phyloP scores from a whole-genome alignment of 2,113 vertebrate genomes.

The Dasyurus viverrinus region DNA sequence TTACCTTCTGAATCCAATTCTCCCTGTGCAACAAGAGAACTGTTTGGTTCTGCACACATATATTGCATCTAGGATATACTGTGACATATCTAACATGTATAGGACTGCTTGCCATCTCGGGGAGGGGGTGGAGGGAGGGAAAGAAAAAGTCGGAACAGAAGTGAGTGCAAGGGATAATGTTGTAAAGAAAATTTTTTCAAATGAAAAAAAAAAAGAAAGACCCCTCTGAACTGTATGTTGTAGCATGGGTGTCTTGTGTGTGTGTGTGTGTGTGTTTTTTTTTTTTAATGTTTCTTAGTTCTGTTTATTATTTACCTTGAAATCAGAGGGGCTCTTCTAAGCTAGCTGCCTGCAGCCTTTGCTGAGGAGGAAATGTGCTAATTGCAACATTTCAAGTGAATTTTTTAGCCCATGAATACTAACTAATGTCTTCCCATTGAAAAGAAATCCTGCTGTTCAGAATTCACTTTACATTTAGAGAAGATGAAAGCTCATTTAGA shows the following conservation, averaged over 20 bases:
- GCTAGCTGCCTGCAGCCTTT: background rate
- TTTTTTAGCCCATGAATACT: background rate
- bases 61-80: no score
- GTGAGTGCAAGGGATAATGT: no score
- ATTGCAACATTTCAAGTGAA: background rate
- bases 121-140: no score
- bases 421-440: background rate
- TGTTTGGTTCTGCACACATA: no score
- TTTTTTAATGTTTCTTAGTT: background rate
- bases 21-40: no score
- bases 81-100: no score
- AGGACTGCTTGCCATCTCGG: no score
- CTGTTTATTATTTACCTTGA: slow-evolving; percentile 12
- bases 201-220: no score
- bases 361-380: background rate
- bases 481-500: background rate
- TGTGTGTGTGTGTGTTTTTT: no score
- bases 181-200: no score
- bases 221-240: background rate
- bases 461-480: background rate
- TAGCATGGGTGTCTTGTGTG: background rate
- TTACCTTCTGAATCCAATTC: no score
- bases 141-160: no score
- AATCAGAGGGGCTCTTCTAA: background rate
- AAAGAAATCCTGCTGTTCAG: background rate